phyloP scores from a whole-genome alignment of 1,140 invertebrate species.

The Drosophila grimshawi region DNA sequence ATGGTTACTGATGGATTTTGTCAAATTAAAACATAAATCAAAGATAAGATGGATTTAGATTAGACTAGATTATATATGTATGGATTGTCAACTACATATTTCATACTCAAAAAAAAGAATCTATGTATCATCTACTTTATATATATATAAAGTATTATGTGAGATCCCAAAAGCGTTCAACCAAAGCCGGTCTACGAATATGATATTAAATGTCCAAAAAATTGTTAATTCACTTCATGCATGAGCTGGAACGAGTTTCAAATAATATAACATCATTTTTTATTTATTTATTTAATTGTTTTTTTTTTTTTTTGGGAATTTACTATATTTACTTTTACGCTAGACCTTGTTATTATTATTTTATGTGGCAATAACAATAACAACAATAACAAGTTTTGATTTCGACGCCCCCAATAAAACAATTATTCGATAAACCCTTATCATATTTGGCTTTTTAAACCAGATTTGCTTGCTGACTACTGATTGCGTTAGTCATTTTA shows the following conservation, averaged over 20 bases:
- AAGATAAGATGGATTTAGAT: background rate
- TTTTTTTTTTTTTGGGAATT: background rate
- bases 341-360: background rate
- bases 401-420: conserved; percentile 28
- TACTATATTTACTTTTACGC: background rate
- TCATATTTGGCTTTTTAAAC: conserved; percentile 6
- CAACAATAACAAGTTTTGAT: conserved; percentile 16
- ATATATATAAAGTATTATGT: background rate
- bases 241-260: conserved; percentile 24
- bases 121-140: no score
- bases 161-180: conserved; percentile 9
- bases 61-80: no score
- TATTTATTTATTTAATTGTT: background rate
- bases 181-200: background rate
- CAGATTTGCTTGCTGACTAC: conserved; percentile 11
- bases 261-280: background rate
- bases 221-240: conserved; percentile 1
- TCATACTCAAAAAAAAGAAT: no score
- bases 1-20: background rate
- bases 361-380: no score
- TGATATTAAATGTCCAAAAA: conserved; percentile 3
- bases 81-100: no score
- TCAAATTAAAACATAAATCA: background rate
- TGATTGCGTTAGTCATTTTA: conserved; percentile 25
- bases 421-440: conserved; percentile 29